phyloP scores from a whole-genome alignment of 2,113 vertebrate species.

The Pedionomus torquatus region DNA sequence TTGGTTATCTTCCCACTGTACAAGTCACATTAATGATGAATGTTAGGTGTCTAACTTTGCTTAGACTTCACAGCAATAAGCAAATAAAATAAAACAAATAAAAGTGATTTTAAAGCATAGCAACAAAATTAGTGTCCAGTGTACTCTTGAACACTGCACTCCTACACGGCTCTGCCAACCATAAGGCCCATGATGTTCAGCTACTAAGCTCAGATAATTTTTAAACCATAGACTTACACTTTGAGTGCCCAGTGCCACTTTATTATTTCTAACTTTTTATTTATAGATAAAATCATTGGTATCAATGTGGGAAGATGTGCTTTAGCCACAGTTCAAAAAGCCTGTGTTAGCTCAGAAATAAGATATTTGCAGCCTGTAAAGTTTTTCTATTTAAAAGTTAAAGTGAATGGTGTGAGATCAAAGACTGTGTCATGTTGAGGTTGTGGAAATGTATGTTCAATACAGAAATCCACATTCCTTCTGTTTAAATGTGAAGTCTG shows the following conservation, averaged over 20 bases:
- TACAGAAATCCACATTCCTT: not conserved
- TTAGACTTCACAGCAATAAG: not conserved
- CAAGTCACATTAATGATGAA: not conserved
- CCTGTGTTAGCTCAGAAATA: not conserved
- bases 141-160: not conserved
- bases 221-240: not conserved
- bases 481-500: not conserved
- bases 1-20: not conserved
- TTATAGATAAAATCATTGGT: not conserved
- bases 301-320: not conserved
- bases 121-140: not conserved
- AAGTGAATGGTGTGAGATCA: not conserved
- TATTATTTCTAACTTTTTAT: not conserved
- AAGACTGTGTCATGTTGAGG: fast-evolving
- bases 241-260: not conserved
- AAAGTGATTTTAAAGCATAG: not conserved
- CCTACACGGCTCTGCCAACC: not conserved
- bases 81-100: not conserved
- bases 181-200: not conserved
- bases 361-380: not conserved
- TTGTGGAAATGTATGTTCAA: not conserved
- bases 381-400: not conserved
- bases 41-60: not conserved
- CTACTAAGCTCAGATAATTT: not conserved
- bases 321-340: not conserved